Evolutionary conservation across 1,140 invertebrate species (phyloP), one percentile per base, ranked within the genome.

Genomic region (Drosophila asahinai): DNA sequence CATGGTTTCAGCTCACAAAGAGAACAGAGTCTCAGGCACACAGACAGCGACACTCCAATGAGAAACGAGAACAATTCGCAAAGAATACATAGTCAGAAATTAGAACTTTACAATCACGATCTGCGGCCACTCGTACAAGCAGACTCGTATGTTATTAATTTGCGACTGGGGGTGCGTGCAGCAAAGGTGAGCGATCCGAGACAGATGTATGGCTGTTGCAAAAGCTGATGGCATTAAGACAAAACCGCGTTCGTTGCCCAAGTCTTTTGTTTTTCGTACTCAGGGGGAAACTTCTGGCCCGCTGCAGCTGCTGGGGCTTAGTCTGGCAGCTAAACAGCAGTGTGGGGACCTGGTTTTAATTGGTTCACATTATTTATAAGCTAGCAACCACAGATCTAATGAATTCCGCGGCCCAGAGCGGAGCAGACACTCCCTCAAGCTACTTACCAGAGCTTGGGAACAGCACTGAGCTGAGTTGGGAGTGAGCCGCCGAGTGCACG

Each of bases 181-280:
- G 33, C 30, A 48, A 66, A 67, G 61, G 60, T 40, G 61, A 65
- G 33, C 62, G 22, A 25, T 19, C 57, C 1, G 19, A 58, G 19
- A 62, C 57, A 63, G 40, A 43, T 36, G 30, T 25, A 45, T 25
- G 36, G 40, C 58, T 45, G 30, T 63, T 45, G 47, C 38, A 71
- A 71, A 47, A 60, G 42, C 51, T 42, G 33, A 40, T 73, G 67
- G 43, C 72, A 76, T 38, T 73, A 47, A 73, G n/a, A 72, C 67
- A 66, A 43, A 61, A 25, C 64, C 77, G 57, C 51, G 71, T 86
- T 86, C 57, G 76, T 77, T 78, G 81, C 76, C 42, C 33, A 67
- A 77, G 83, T 80, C 76, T 87, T 83, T 77, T 77, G 80, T 80
- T 67, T 78, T 47, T 45, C 33, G 19, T 15, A 27, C 66, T 70